Percentiles rank a stretch among this genome's conserved stretches.
Evolutionary conservation across 1,140 invertebrate genomes (phyloP).

Genomic region (Rhopalosiphum maidis): DNA sequence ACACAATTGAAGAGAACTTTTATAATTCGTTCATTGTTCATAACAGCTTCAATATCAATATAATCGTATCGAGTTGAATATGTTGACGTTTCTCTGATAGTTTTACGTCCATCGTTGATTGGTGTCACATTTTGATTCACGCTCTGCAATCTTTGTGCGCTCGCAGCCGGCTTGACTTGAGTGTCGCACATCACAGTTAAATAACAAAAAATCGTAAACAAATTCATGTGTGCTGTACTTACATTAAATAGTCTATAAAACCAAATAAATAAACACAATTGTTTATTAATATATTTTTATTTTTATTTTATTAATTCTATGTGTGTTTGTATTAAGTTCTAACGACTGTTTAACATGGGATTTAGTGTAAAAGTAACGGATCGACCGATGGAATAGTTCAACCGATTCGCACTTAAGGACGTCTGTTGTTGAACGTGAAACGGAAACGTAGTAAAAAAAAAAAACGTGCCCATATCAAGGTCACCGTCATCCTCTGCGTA

Average conservation of each 20-base stretch:
- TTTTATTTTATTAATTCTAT: background rate
- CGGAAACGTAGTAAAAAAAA: slow-evolving; percentile 47
- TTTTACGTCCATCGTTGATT: background rate
- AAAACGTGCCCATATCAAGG: slow-evolving; percentile 47
- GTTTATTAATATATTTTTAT: background rate
- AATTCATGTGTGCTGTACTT: background rate
- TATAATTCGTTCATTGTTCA: slow-evolving; percentile 66
- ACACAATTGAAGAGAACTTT: slow-evolving; percentile 67
- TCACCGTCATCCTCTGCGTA: slow-evolving; percentile 26
- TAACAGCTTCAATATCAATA: slow-evolving; percentile 66
- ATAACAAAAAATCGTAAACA: slow-evolving; percentile 27
- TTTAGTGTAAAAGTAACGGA: slow-evolving; percentile 15
- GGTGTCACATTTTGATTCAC: background rate
- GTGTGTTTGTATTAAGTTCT: background rate
- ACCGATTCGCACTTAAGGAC: slow-evolving; percentile 33
- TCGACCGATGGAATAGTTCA: background rate
- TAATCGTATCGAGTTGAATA: slow-evolving; percentile 68
- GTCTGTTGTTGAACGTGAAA: slow-evolving; percentile 20
- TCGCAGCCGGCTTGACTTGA: background rate
- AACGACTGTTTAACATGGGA: background rate
- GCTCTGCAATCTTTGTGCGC: background rate
- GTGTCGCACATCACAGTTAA: slow-evolving; percentile 1
- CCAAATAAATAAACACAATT: background rate
- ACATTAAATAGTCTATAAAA: background rate
- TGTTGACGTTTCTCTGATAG: slow-evolving; percentile 18